A percentile compares a stretch with the other conserved stretches of the same genome.
phyloP scores from a whole-genome alignment of 2,888 invertebrate genomes.

The Glaucopsyche alexis region DNA sequence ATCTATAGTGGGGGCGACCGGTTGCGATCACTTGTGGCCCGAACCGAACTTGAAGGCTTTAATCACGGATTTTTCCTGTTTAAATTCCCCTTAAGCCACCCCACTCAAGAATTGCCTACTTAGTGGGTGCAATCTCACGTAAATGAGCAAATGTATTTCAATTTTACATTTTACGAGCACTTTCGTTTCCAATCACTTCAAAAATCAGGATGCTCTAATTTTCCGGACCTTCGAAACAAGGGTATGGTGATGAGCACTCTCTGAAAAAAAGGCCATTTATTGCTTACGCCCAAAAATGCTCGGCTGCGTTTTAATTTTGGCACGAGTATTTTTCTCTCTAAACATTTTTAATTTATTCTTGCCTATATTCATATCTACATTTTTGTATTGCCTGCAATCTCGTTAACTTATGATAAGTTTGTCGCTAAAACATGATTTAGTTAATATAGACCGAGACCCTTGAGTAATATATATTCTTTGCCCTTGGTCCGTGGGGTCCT shows the following conservation, averaged over 20 bases:
- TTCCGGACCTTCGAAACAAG: neutral
- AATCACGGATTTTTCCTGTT: neutral
- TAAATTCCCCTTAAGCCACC: neutral
- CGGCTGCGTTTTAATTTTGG: neutral
- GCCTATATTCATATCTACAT: neutral
- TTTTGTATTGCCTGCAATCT: neutral
- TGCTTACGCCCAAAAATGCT: constrained; percentile 11
- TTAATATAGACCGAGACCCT: too few species aligned
- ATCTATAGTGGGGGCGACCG: too few species aligned
- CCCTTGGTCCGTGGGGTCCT: too few species aligned
- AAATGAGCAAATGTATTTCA: neutral
- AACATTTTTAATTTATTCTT: neutral
- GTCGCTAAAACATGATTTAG: too few species aligned
- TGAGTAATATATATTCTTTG: too few species aligned
- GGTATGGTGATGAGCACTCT: neutral
- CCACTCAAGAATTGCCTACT: neutral
- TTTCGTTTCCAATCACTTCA: neutral
- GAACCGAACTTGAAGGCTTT: neutral
- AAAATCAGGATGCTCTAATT: neutral
- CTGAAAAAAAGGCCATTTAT: neutral
- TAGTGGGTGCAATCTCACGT: neutral
- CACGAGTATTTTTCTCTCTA: neutral
- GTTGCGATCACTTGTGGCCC: too few species aligned
- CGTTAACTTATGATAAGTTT: too few species aligned
- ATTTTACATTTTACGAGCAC: neutral